A percentile compares a stretch with the other conserved stretches of the same genome.
Evolutionary conservation across 2,113 vertebrate species (phyloP).

Genomic region (Xenopus tropicalis): DNA sequence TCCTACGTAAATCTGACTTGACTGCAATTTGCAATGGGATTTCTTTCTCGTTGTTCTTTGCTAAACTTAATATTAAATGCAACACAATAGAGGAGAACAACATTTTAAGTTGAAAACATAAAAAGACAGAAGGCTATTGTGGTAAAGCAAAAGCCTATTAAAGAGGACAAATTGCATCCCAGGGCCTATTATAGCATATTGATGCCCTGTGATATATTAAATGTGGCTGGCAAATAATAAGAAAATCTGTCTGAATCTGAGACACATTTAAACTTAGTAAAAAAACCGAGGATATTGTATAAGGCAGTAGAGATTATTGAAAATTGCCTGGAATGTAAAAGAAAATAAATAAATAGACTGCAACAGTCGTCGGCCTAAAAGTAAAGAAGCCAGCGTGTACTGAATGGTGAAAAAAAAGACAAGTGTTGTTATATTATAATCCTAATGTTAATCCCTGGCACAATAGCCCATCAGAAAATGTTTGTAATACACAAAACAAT

Average conservation of each 20-base stretch:
- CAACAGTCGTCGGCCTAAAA: no score
- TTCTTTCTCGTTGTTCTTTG: conserved; percentile 4
- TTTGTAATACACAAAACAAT: no score
- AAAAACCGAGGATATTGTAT: conserved; percentile 19
- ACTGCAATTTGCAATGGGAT: conserved; percentile 15
- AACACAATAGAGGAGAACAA: conserved; percentile 32
- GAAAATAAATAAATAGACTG: conserved; percentile 14
- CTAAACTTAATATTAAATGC: conserved; percentile 33
- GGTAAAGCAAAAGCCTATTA: conserved; percentile 31
- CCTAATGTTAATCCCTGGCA: no score
- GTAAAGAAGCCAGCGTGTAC: no score
- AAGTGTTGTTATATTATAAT: no score
- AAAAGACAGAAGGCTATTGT: conserved; percentile 15
- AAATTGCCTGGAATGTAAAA: conserved; percentile 23
- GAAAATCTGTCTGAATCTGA: conserved; percentile 31
- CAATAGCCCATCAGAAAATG: no score
- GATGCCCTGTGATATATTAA: conserved; percentile 39
- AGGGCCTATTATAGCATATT: conserved; percentile 34
- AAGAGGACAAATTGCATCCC: conserved; percentile 35
- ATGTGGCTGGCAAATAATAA: conserved; percentile 44
- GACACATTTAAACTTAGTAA: conserved; percentile 5
- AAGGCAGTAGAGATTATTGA: conserved; percentile 23
- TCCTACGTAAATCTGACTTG: not conserved
- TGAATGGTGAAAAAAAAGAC: no score
- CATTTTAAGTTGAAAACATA: conserved; percentile 34